Evolutionary conservation across 2,113 vertebrate genomes (phyloP).

Genomic region (Prinia subflava): DNA sequence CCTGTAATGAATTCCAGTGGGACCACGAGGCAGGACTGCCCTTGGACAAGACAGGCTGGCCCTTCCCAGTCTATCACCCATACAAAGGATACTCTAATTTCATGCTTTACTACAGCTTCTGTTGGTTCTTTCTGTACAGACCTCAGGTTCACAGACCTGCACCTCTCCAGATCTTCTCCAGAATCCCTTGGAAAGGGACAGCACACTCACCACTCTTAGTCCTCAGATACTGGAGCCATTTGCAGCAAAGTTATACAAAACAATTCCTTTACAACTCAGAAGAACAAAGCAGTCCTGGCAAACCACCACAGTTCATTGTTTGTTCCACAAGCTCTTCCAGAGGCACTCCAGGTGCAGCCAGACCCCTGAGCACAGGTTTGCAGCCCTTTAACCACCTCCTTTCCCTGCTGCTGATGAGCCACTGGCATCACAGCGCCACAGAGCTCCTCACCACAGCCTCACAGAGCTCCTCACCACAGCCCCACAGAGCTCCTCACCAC

Average conservation of each 20-base stretch:
- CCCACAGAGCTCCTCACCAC: too few relatives aligned
- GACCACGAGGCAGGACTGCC: not conserved
- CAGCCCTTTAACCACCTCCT: not conserved
- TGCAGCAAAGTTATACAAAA: not conserved
- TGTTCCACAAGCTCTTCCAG: not conserved
- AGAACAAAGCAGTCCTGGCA: not conserved
- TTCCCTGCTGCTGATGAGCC: not conserved
- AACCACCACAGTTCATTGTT: fast-evolving
- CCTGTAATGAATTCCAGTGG: not conserved
- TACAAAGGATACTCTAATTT: not conserved
- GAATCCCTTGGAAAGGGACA: not conserved
- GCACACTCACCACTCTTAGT: not conserved
- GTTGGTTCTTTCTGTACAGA: not conserved
- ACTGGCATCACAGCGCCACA: not conserved
- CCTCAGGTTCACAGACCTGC: not conserved
- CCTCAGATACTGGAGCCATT: not conserved
- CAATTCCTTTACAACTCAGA: not conserved
- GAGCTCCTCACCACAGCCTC: too few relatives aligned
- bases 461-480: too few relatives aligned
- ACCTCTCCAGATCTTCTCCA: not conserved
- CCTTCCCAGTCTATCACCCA: not conserved
- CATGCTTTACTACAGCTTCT: not conserved
- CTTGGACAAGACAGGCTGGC: not conserved
- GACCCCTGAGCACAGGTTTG: not conserved
- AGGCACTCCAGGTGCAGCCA: not conserved